A percentile compares a stretch with the other conserved stretches of the same genome.
phyloP scores from a whole-genome alignment of 2,113 vertebrate species.

The Sinocyclocheilus maitianheensis region DNA sequence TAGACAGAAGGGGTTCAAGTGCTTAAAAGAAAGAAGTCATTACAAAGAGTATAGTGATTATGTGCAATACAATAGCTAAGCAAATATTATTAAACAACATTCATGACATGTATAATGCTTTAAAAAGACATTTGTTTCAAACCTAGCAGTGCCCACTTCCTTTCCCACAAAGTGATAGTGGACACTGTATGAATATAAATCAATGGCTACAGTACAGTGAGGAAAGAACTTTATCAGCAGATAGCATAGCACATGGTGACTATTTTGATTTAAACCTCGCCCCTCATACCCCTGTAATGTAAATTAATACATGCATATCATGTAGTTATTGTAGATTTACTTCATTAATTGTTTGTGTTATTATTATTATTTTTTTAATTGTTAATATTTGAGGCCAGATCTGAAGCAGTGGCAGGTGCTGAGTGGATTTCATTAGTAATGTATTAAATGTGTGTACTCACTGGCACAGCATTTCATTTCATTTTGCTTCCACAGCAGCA shows the following conservation, averaged over 20 bases:
- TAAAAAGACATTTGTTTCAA: neutral
- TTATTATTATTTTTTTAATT: neutral
- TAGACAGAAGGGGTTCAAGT: neutral
- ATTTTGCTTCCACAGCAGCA: constrained; percentile 44
- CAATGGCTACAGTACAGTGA: neutral
- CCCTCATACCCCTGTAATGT: neutral
- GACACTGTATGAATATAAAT: neutral
- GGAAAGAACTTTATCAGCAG: neutral
- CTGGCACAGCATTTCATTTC: constrained; percentile 40
- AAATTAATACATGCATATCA: neutral
- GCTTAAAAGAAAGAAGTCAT: neutral
- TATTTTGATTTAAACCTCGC: neutral
- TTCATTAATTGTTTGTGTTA: neutral
- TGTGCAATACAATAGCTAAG: neutral
- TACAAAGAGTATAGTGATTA: neutral
- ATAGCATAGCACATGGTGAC: neutral
- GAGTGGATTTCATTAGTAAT: neutral
- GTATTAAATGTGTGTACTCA: constrained; percentile 18
- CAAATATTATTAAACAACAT: neutral
- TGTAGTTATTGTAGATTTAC: neutral
- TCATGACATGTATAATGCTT: neutral
- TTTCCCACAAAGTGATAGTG: neutral
- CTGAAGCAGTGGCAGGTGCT: neutral
- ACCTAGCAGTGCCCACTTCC: neutral
- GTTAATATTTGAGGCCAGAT: neutral